Conservation (phyloP, 2,113 vertebrate species). For the Ceratotherium simum region DNA sequence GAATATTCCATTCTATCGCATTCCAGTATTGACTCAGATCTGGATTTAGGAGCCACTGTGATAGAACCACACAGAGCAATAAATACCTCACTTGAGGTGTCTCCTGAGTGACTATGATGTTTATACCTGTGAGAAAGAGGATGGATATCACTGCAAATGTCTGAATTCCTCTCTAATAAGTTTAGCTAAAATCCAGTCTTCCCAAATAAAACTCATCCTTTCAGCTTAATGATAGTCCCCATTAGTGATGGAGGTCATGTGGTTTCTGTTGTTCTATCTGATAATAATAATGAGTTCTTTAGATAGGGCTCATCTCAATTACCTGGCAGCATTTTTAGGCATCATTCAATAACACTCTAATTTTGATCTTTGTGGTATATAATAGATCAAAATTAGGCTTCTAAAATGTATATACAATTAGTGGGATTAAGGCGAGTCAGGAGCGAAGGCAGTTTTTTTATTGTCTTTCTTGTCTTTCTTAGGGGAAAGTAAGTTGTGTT, state of each 20-base stretch:
- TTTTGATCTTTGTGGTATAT: neutral
- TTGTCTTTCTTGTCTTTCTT: conserved; percentile 1
- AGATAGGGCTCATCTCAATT: neutral
- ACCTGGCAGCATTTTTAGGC: neutral
- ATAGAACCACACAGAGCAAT: neutral
- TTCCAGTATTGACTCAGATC: neutral
- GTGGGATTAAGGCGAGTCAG: neutral
- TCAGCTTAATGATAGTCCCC: neutral
- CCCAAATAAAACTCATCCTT: neutral
- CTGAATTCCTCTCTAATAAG: neutral
- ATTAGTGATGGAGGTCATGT: neutral
- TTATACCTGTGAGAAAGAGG: neutral
- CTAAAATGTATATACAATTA: neutral
- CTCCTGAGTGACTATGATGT: neutral
- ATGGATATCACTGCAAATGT: neutral
- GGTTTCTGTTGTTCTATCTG: neutral
- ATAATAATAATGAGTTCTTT: neutral
- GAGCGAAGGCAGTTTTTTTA: neutral
- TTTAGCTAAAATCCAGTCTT: conserved; percentile 15
- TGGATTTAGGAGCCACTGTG: neutral
- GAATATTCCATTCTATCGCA: neutral
- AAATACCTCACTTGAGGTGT: neutral
- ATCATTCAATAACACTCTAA: neutral
- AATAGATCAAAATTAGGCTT: neutral
- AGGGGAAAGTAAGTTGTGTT: neutral